These are phyloP conservation scores for Apamea anceps DNA, from an alignment of 2,888 invertebrate genomes.

Conservation along the genomic window DNA sequence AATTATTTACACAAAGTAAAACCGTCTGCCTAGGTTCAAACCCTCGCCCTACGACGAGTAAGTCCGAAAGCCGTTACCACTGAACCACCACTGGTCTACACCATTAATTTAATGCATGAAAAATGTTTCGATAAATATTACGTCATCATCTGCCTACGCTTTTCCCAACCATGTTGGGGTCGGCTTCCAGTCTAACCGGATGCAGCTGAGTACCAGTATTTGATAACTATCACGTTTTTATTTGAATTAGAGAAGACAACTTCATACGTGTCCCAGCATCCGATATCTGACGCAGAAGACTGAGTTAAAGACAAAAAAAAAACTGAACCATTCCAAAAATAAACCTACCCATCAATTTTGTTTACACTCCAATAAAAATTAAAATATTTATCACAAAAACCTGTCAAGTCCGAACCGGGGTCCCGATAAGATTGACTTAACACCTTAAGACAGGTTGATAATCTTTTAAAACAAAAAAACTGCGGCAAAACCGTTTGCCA, in stretches of 20 bases:
- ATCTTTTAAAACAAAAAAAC: constrained; percentile 71
- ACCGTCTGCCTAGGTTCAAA: no score
- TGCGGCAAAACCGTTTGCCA: constrained; percentile 71
- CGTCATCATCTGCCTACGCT: neutral
- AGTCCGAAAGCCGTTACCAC: no score
- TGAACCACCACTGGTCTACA: no score
- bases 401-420: constrained; percentile 53
- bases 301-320: neutral
- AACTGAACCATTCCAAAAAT: constrained; percentile 30
- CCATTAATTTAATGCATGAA: neutral
- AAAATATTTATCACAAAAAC: constrained; percentile 47
- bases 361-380: constrained; percentile 33
- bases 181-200: neutral
- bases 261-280: neutral
- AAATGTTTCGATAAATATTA: neutral
- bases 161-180: neutral
- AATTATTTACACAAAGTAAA: no score
- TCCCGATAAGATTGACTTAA: constrained; percentile 76
- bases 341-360: constrained; percentile 37
- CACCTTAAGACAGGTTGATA: constrained; percentile 77
- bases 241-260: neutral
- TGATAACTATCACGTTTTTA: neutral
- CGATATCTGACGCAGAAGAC: neutral
- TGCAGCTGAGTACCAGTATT: neutral
- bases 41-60: no score